Evolutionary conservation across 2,113 vertebrate species (phyloP), one percentile per base, ranked within the genome.

Genomic region (Labrus mixtus): DNA sequence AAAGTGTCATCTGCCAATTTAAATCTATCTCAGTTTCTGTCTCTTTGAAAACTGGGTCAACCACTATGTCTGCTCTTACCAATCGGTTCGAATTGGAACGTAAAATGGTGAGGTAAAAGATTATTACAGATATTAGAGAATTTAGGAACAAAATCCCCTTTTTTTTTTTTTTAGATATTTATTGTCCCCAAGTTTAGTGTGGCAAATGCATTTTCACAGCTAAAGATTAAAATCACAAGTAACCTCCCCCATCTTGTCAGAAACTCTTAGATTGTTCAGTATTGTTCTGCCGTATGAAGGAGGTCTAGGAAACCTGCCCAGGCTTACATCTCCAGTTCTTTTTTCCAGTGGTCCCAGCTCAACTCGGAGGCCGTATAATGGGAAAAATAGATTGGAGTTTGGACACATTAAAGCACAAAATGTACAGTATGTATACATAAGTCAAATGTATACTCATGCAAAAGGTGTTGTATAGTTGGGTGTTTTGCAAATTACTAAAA

Each of bases 231-330:
- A 15, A 73, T 61, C 63, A 6, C 13, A 73, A 60, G 56, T 54
- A 45, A 23, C 46, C 41, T 41, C 46, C 36, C 15, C 73, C 51
- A 70, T n/a, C n/a, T n/a, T n/a, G n/a, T 80, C 39, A 76, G 19
- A 73, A 50, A 33, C 13, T 71, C 43, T 19, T 39, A 12, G 17
- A 5, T 39, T 60, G 20, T 29, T 50, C 16, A 48, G 15, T 53
- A 37, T 33, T 61, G 57, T 50, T 56, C 73, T 64, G 53, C 41
- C 46, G 39, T 46, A 76, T 64, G 22, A 29, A 68, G 54, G 60
- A 61, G 68, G 56, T 79, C 60, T 53, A 76, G 67, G 59, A 81
- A 81, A 60, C 51, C 16, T 62, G 54, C n/a, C 58, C 71, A 69
- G 68, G 16, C 15, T 8, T 43, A 36, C 53, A 53, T 77, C 54